Conservation (phyloP, 2,113 vertebrate genomes). For the Barbus barbus region DNA sequence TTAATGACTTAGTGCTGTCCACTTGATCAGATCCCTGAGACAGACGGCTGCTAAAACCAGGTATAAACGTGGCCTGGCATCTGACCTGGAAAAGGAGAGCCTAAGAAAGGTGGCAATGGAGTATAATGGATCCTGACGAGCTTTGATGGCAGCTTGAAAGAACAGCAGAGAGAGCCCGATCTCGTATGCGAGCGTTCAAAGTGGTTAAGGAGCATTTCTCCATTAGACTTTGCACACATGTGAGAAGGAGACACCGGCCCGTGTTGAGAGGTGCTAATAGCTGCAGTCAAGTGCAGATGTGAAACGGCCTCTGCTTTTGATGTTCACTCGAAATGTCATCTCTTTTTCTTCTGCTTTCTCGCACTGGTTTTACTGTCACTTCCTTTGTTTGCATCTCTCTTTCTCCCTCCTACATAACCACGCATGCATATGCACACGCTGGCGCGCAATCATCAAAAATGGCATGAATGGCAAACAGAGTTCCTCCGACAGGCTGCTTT, state of each 20-base stretch:
- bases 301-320: conserved; percentile 59
- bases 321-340: conserved; percentile 39
- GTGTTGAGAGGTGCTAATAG: conserved; percentile 61
- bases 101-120: not conserved
- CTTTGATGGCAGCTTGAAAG: conserved; percentile 19
- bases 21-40: not conserved
- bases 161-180: no score
- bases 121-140: not conserved
- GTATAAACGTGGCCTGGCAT: not conserved
- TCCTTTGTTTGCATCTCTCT: conserved; percentile 53
- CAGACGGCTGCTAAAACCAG: not conserved
- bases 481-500: not conserved
- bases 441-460: not conserved
- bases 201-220: conserved; percentile 56
- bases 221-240: conserved; percentile 62
- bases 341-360: conserved; percentile 29
- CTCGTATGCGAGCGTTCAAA: conserved; percentile 17
- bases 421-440: not conserved
- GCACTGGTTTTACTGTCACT: conserved; percentile 43
- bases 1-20: not conserved
- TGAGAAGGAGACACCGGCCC: conserved; percentile 57
- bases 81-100: not conserved
- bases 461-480: conserved; percentile 16
- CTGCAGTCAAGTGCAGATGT: conserved; percentile 61
- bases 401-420: conserved; percentile 38